Evolutionary conservation across 2,797 vertebrate genomes (phyloP).

Genomic region (Gobionotothen gibberifrons): DNA sequence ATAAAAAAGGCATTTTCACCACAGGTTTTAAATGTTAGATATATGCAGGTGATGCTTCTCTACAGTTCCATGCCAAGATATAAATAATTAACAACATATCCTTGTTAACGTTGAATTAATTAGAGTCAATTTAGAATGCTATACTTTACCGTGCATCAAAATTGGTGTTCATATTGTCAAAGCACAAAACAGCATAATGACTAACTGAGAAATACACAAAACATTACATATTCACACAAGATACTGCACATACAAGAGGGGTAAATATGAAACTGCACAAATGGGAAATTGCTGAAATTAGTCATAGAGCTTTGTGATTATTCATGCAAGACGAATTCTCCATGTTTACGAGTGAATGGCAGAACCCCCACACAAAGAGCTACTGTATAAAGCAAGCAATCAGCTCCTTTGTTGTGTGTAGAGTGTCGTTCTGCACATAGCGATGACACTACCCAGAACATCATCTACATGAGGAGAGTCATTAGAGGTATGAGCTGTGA

Average conservation of each 20-base stretch:
- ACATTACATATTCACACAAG: background rate
- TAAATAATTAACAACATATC: conserved; percentile 15
- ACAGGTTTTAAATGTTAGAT: conserved; percentile 14
- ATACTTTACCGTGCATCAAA: background rate
- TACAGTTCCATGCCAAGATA: conserved; percentile 14
- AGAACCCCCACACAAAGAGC: background rate
- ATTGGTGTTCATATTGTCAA: background rate
- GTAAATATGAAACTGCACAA: background rate
- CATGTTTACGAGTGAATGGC: conserved; percentile 8
- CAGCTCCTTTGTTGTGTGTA: conserved; percentile 12
- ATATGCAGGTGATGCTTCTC: conserved; percentile 10
- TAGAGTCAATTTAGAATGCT: background rate
- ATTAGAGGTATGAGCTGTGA: conserved; percentile 3
- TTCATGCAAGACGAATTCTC: conserved; percentile 1
- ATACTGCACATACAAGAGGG: background rate
- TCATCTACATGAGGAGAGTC: background rate
- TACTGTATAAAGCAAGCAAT: background rate
- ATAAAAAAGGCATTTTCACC: background rate
- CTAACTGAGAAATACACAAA: too few species aligned
- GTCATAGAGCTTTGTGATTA: conserved; percentile 4
- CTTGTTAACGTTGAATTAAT: background rate
- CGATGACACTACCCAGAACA: conserved; percentile 5
- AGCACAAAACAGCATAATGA: background rate
- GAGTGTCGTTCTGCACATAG: conserved; percentile 8
- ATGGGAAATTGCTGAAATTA: background rate